phyloP scores from a whole-genome alignment of 2,797 vertebrate species.

The Aphelocoma californica region DNA sequence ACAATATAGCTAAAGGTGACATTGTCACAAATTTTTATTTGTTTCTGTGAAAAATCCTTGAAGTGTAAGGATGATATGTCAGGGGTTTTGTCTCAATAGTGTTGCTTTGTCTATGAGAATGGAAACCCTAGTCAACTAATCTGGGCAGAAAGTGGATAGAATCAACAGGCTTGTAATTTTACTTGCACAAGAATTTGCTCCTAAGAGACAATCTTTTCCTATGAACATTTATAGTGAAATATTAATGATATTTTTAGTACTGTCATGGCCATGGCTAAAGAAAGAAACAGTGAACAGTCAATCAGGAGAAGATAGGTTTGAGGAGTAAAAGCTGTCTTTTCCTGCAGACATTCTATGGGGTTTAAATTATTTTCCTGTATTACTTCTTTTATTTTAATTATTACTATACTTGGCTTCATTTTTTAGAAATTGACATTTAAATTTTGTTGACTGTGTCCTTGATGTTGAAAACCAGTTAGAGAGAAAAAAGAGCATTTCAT shows the following conservation, averaged over 20 bases:
- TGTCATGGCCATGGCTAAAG: not conserved
- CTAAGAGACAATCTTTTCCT: not conserved
- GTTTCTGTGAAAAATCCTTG: not conserved
- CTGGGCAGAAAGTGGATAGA: not conserved
- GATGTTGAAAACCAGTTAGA: not conserved
- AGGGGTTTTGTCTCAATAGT: not conserved
- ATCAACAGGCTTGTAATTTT: not conserved
- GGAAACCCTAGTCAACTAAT: not conserved
- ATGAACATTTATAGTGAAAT: not conserved
- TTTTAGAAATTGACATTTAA: not conserved
- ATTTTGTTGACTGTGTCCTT: not conserved
- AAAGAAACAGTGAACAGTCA: not conserved
- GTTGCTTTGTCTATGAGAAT: not conserved
- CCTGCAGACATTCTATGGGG: not conserved
- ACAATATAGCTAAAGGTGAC: not conserved
- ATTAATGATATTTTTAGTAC: conserved; percentile 15
- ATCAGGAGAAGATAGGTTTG: not conserved
- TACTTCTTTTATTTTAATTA: not conserved
- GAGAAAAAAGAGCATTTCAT: not conserved
- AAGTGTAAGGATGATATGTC: not conserved
- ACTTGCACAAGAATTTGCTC: not conserved
- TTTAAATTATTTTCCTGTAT: not conserved
- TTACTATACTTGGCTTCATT: not conserved
- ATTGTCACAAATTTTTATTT: not conserved
- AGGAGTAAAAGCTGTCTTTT: not conserved